Percentiles rank a stretch among this genome's conserved stretches.
Evolutionary conservation across 2,797 vertebrate species (phyloP).

Genomic region (Coracias cyanogaster): DNA sequence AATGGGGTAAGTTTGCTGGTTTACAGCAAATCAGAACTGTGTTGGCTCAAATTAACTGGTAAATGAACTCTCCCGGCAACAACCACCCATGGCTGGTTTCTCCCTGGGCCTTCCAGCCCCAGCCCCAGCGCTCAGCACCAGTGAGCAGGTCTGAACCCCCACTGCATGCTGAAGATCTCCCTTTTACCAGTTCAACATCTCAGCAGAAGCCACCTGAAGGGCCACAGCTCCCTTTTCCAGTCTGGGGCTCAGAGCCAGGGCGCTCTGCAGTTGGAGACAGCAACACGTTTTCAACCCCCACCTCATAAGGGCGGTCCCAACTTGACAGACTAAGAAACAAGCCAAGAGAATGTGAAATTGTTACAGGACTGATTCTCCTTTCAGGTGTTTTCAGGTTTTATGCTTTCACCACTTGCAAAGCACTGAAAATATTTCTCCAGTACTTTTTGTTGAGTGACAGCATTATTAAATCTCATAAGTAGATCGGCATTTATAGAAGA

Average conservation of each 20-base stretch:
- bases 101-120: not conserved
- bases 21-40: not conserved
- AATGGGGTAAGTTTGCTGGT: not conserved
- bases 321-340: not conserved
- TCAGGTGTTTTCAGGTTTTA: not conserved
- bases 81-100: not conserved
- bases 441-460: not conserved
- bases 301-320: not conserved
- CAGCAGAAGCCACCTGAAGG: not conserved
- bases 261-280: not conserved
- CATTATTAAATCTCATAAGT: not conserved
- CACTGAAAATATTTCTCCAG: not conserved
- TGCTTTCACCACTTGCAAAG: not conserved
- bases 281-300: not conserved
- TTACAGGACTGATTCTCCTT: not conserved
- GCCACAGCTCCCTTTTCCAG: not conserved
- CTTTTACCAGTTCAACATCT: not conserved
- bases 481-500: not conserved
- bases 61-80: not conserved
- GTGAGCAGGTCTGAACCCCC: not conserved
- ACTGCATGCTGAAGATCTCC: not conserved
- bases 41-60: not conserved
- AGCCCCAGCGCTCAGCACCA: not conserved
- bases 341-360: not conserved
- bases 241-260: not conserved